These are phyloP conservation scores for Hoplias malabaricus DNA, from an alignment of 2,113 vertebrate species.

Conservation along the genomic window DNA sequence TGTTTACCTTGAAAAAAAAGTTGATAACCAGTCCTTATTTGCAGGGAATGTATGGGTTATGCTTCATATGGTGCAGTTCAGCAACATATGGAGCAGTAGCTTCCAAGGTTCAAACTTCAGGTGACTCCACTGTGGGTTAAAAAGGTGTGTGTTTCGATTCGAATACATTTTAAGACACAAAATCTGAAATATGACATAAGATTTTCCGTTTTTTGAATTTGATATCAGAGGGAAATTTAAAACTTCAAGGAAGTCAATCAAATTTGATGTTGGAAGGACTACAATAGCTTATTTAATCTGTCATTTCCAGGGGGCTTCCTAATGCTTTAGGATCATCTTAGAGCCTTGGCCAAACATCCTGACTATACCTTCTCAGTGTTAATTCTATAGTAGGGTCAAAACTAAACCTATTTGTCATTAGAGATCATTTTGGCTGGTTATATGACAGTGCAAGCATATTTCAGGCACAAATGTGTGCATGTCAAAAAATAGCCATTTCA, in stretches of 20 bases:
- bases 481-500: not conserved
- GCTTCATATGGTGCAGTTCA: not conserved
- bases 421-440: not conserved
- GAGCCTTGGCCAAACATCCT: not conserved
- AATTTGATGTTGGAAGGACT: too few species aligned
- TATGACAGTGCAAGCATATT: too few species aligned
- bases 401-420: not conserved
- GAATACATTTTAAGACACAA: too few species aligned
- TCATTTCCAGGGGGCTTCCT: not conserved
- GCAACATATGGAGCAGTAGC: not conserved
- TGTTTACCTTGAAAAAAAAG: not conserved
- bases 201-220: not conserved
- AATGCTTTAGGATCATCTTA: not conserved
- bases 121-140: not conserved
- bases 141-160: not conserved
- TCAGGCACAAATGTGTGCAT: too few species aligned
- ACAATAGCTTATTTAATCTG: not conserved
- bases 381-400: not conserved
- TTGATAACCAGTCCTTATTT: not conserved
- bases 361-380: not conserved
- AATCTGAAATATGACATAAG: not conserved
- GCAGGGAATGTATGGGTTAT: not conserved
- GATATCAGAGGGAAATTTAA: not conserved
- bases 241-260: too few species aligned
- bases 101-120: not conserved